Evolutionary conservation across 2,888 invertebrate species (phyloP).

Genomic region (Lapara coniferarum): DNA sequence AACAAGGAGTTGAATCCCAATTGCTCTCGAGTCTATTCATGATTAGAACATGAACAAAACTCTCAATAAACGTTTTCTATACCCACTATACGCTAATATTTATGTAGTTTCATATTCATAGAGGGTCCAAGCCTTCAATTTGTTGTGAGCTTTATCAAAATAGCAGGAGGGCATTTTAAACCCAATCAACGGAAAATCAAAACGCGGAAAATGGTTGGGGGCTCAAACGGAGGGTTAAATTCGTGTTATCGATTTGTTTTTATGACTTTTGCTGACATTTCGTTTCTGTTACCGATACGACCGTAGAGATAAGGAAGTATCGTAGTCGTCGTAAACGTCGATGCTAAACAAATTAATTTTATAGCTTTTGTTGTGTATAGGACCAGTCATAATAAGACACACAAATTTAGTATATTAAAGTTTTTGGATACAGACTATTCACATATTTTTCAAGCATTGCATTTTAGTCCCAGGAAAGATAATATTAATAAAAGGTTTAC

Average conservation of each 20-base stretch:
- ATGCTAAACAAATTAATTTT: background rate
- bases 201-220: constrained; percentile 80
- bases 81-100: constrained; percentile 36
- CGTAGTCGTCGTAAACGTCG: constrained; percentile 5
- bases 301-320: constrained; percentile 28
- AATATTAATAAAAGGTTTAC: too few species aligned
- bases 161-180: constrained; percentile 77
- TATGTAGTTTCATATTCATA: constrained; percentile 56
- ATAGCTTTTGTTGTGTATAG: background rate
- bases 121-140: constrained; percentile 61
- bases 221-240: constrained; percentile 79
- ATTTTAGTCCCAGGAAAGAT: too few species aligned
- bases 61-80: constrained; percentile 43
- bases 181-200: constrained; percentile 82
- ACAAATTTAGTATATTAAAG: too few species aligned
- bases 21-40: background rate
- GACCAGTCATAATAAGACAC: too few species aligned
- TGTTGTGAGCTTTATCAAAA: constrained; percentile 72
- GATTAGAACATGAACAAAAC: constrained; percentile 24
- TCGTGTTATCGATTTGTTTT: constrained; percentile 79
- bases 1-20: too few species aligned
- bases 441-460: too few species aligned
- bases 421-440: too few species aligned
- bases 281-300: constrained; percentile 55
- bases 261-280: constrained; percentile 76